Conservation (phyloP, 2,113 vertebrate species). For the Gadus macrocephalus region DNA sequence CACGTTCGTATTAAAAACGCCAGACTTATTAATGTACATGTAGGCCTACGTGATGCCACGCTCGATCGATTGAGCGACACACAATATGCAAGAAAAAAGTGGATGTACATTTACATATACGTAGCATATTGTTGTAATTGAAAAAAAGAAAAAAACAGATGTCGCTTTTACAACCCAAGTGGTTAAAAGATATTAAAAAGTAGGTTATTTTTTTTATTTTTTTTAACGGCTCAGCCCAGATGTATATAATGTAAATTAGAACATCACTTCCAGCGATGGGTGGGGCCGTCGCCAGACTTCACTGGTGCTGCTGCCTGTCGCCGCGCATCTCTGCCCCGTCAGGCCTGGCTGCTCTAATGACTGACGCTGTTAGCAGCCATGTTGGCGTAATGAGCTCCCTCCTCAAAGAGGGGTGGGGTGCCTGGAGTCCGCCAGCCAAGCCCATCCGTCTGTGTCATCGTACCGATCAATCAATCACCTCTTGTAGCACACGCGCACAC, state of each 20-base stretch:
- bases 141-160: not conserved
- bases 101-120: not conserved
- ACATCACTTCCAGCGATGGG: constrained; percentile 17
- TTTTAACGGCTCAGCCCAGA: not conserved
- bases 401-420: constrained; percentile 13
- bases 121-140: not conserved
- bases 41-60: too few species aligned
- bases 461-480: constrained; percentile 45
- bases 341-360: constrained; percentile 32
- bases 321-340: constrained; percentile 9
- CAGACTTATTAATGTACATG: too few species aligned
- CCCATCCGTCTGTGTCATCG: constrained; percentile 41
- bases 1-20: not conserved
- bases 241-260: constrained; percentile 13
- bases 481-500: too few species aligned
- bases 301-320: constrained; percentile 1
- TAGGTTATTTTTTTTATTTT: too few species aligned
- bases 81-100: not conserved
- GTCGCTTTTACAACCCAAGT: not conserved
- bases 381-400: constrained; percentile 37
- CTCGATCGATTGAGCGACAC: too few species aligned
- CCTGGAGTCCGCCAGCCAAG: too few species aligned
- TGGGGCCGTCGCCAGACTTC: constrained; percentile 12
- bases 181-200: not conserved
- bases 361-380: constrained; percentile 35